These are phyloP conservation scores for Grus americana DNA, from an alignment of 2,113 vertebrate genomes.

Conservation along the genomic window DNA sequence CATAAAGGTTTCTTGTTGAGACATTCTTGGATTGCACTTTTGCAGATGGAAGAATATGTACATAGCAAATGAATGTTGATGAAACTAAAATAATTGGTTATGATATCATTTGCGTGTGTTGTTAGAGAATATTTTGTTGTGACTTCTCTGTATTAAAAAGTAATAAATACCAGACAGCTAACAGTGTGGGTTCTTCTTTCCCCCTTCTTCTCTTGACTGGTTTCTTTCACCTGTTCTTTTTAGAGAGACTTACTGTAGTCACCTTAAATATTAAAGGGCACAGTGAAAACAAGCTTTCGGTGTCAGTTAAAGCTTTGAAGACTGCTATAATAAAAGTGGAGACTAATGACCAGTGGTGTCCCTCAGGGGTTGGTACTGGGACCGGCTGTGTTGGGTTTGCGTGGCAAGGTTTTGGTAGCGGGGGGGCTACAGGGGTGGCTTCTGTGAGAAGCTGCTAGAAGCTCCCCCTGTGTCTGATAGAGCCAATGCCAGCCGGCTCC, in stretches of 20 bases:
- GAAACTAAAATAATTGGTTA: conserved; percentile 75
- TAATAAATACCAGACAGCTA: conserved; percentile 74
- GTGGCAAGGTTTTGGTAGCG: too few relatives aligned
- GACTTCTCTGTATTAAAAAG: conserved; percentile 80
- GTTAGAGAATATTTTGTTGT: conserved; percentile 79
- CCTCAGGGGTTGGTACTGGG: too few relatives aligned
- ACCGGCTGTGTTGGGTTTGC: too few relatives aligned
- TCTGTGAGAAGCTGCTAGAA: too few relatives aligned
- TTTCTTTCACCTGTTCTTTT: not conserved
- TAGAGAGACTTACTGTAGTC: not conserved
- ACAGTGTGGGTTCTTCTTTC: conserved; percentile 38
- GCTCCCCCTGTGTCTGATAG: too few relatives aligned
- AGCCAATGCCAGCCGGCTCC: too few relatives aligned
- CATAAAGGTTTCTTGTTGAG: conserved; percentile 67
- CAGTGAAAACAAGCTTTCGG: not conserved
- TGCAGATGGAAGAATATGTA: conserved; percentile 76
- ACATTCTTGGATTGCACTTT: conserved; percentile 79
- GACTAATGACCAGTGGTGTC: too few relatives aligned
- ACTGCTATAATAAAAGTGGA: not conserved
- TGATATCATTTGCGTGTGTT: conserved; percentile 72
- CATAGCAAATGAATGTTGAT: conserved; percentile 79
- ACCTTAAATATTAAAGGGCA: not conserved
- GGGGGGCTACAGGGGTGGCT: too few relatives aligned
- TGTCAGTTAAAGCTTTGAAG: not conserved
- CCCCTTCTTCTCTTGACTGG: not conserved